A percentile compares a stretch with the other conserved stretches of the same genome.
These are phyloP conservation scores for Aythya baeri DNA, from an alignment of 2,113 vertebrate genomes.

Conservation along the genomic window DNA sequence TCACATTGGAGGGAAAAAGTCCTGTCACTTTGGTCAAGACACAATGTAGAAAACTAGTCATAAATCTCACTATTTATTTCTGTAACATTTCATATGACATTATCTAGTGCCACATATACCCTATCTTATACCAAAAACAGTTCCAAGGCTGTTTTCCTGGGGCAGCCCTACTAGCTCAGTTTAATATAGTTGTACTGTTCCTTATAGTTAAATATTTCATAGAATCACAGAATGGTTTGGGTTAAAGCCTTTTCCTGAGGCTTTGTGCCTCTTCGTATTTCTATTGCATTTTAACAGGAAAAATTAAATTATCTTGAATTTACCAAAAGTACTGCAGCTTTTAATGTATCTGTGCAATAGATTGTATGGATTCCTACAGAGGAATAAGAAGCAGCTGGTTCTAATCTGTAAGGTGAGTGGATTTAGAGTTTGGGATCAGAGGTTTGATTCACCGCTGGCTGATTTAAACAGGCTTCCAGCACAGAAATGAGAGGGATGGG, in stretches of 20 bases:
- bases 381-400: not conserved
- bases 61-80: not conserved
- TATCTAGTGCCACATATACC: not conserved
- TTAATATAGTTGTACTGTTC: not conserved
- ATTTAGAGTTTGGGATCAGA: not conserved
- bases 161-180: not conserved
- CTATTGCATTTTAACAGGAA: not conserved
- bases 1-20: not conserved
- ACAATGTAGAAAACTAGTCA: not conserved
- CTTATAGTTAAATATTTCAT: not conserved
- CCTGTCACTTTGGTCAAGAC: not conserved
- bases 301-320: not conserved
- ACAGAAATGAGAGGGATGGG: not conserved
- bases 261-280: not conserved
- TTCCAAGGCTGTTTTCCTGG: not conserved
- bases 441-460: not conserved
- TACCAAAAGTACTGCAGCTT: not conserved
- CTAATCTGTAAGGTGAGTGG: not conserved
- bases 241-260: not conserved
- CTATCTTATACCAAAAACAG: not conserved
- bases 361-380: not conserved
- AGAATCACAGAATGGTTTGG: too few relatives aligned
- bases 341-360: not conserved
- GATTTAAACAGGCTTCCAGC: not conserved
- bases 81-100: not conserved